Percentiles rank a stretch among this genome's conserved stretches.
Conservation (phyloP, 1,140 invertebrate genomes). For the Sminthurinus signatus region DNA sequence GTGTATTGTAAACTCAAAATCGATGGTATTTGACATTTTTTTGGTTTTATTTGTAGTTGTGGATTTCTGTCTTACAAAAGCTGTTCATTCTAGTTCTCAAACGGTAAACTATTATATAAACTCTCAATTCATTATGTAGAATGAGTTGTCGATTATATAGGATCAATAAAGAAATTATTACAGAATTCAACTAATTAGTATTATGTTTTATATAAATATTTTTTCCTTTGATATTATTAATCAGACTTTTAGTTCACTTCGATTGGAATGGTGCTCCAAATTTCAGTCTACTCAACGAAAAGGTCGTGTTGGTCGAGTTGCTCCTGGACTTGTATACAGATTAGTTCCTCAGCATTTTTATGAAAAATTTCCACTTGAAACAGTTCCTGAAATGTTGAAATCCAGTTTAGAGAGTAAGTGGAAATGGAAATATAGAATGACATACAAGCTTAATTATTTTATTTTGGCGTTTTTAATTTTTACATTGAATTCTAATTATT, state of each 20-base stretch:
- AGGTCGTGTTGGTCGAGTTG: slow-evolving; percentile 80
- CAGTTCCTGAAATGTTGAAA: slow-evolving; percentile 67
- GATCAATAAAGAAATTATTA: background rate
- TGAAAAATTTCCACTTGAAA: slow-evolving; percentile 52
- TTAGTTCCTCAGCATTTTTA: slow-evolving; percentile 71
- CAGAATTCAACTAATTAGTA: background rate
- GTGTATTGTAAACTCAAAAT: too few species aligned
- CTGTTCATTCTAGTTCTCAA: slow-evolving; percentile 62
- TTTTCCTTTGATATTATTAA: too few species aligned
- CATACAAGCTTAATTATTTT: too few species aligned
- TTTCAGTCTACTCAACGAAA: slow-evolving; percentile 82
- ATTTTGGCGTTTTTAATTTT: too few species aligned
- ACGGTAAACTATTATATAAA: slow-evolving; percentile 50
- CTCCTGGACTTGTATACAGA: slow-evolving; percentile 78
- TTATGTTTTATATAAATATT: background rate
- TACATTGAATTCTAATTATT: too few species aligned
- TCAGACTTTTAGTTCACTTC: slow-evolving; percentile 29
- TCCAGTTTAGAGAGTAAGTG: slow-evolving; percentile 74
- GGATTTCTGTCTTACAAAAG: slow-evolving; percentile 91
- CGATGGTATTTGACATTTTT: too few species aligned
- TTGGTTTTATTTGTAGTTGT: slow-evolving; percentile 79
- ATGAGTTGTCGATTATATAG: slow-evolving; percentile 42
- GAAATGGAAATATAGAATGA: too few species aligned
- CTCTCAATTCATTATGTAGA: slow-evolving; percentile 62
- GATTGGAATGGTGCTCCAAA: slow-evolving; percentile 77